Conservation (phyloP, 2,888 invertebrate species). For the Timema cristinae region DNA sequence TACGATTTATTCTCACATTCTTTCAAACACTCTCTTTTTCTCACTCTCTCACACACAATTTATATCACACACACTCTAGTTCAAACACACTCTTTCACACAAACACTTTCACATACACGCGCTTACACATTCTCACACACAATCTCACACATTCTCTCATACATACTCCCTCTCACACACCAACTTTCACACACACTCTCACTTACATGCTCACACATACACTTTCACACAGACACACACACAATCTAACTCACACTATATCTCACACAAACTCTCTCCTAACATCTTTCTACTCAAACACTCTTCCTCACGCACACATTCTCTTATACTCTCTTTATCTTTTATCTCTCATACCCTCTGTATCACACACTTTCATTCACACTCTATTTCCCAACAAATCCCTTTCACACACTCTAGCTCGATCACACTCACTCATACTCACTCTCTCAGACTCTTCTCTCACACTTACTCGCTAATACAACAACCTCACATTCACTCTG, state of each 20-base stretch:
- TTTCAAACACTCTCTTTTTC: too few species aligned
- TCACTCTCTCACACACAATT: too few species aligned
- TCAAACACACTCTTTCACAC: constrained; percentile 1
- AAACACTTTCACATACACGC: neutral
- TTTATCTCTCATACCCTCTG: neutral
- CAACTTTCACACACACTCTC: neutral
- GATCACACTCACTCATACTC: neutral
- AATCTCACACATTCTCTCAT: neutral
- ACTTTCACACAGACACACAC: neutral
- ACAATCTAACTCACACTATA: neutral
- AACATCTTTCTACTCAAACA: neutral
- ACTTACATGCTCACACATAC: constrained; percentile 1
- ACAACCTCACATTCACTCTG: neutral
- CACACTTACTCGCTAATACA: neutral
- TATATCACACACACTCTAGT: too few species aligned
- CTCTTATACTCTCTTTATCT: neutral
- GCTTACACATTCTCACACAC: neutral
- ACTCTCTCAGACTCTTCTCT: neutral
- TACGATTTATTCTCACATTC: too few species aligned
- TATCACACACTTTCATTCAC: too few species aligned
- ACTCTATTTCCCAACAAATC: neutral
- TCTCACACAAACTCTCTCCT: neutral
- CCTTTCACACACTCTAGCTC: neutral
- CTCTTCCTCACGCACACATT: neutral
- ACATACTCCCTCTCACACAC: neutral